Percentiles rank a stretch among this genome's conserved stretches.
phyloP scores from a whole-genome alignment of 2,888 invertebrate genomes.

The Drosophila dives region DNA sequence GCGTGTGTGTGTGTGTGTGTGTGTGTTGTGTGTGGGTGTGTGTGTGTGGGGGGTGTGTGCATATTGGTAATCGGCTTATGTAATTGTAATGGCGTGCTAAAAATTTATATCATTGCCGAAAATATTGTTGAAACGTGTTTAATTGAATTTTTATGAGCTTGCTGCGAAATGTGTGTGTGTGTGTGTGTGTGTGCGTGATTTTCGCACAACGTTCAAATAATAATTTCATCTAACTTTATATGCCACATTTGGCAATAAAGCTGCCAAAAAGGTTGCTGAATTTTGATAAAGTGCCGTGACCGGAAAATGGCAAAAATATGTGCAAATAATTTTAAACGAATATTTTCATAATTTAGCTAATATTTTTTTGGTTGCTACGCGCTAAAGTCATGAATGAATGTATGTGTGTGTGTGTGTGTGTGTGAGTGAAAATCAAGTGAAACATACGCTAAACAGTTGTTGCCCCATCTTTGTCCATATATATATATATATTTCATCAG shows the following conservation, averaged over 20 bases:
- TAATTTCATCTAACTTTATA: slow-evolving; percentile 76
- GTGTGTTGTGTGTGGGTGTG: slow-evolving; percentile 8
- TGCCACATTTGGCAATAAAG: slow-evolving; percentile 38
- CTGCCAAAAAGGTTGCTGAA: slow-evolving; percentile 3
- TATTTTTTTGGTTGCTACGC: slow-evolving; percentile 2
- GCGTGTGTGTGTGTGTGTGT: neutral
- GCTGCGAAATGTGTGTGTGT: slow-evolving; percentile 39
- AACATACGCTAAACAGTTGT: slow-evolving; percentile 1
- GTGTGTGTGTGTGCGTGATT: slow-evolving; percentile 57
- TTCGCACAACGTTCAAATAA: slow-evolving; percentile 47
- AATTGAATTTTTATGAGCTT: slow-evolving; percentile 80
- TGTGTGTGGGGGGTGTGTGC: slow-evolving; percentile 3
- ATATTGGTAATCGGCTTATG: slow-evolving; percentile 71
- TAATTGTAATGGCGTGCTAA: slow-evolving; percentile 78
- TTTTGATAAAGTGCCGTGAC: slow-evolving; percentile 68
- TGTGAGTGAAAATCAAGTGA: neutral
- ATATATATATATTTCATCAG: slow-evolving; percentile 4
- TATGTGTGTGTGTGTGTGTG: neutral
- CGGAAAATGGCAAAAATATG: slow-evolving; percentile 45
- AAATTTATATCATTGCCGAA: slow-evolving; percentile 75
- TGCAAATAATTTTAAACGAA: slow-evolving; percentile 44
- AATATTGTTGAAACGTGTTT: slow-evolving; percentile 78
- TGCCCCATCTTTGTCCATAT: neutral
- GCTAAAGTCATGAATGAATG: neutral
- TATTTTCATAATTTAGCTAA: slow-evolving; percentile 48